phyloP scores from a whole-genome alignment of 2,888 invertebrate genomes.

The Pasiphila rectangulata region DNA sequence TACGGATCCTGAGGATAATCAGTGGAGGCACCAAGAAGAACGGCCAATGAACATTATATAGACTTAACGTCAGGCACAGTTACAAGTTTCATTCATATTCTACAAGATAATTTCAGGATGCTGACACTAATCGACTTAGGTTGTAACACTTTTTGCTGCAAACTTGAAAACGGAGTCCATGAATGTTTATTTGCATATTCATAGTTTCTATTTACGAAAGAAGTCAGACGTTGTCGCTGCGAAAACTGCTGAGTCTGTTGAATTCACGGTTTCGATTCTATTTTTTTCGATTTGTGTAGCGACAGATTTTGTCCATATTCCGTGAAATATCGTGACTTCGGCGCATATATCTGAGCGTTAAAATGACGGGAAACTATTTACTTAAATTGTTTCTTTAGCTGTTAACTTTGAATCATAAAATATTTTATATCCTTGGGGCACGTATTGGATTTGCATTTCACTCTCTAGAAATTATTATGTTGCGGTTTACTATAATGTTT shows the following conservation, averaged over 20 bases:
- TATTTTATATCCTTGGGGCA: no score
- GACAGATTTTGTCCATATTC: no score
- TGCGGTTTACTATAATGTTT: no score
- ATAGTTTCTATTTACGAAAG: not conserved
- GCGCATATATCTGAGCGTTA: no score
- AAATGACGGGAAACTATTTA: no score
- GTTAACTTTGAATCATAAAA: no score
- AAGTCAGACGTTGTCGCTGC: not conserved
- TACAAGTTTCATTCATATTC: not conserved
- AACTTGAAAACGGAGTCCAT: not conserved
- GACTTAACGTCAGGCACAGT: not conserved
- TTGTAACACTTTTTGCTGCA: not conserved
- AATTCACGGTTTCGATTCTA: no score
- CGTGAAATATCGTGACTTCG: no score
- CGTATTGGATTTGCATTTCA: no score
- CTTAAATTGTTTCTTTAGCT: no score
- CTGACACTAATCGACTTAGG: not conserved
- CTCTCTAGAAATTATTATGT: no score
- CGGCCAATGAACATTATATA: conserved; percentile 39
- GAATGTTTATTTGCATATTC: not conserved
- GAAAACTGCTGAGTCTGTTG: not conserved
- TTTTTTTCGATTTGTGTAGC: no score
- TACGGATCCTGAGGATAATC: conserved; percentile 87
- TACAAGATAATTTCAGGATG: not conserved
- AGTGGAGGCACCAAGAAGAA: conserved; percentile 57